Evolutionary conservation across 2,797 vertebrate genomes (phyloP), one percentile per base, ranked within the genome.

Genomic region (Picus viridis): DNA sequence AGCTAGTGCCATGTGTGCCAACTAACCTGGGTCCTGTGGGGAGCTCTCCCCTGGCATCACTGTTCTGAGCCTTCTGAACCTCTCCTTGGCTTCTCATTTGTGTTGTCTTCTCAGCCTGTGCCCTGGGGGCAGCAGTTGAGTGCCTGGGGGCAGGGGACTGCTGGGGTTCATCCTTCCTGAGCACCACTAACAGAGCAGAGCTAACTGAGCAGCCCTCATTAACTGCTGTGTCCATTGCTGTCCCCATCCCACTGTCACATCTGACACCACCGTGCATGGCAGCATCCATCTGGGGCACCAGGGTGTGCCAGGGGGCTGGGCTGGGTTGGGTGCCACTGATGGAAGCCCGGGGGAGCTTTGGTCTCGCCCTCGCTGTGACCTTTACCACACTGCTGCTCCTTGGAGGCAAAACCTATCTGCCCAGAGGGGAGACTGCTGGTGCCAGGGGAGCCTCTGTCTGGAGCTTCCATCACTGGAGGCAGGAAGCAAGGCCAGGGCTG

Each of bases 241-340:
- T 43, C 80, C 69, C 24, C 94, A 96, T 95, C 56, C 86, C 90
- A 94, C 90, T 92, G 83, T 96, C 93, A 90, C 85, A 74, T 91
- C 95, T 90, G 95, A 95, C 77, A 75, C 83, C 43, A 92, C 94
- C 93, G 84, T 96, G 97, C 97, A 98, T 97, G 97, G 57, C 86
- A 58, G 82, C 86, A 39, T 94, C 96, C 94, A 92, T 96, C 89
- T 36, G 92, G 84, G 81, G 73, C 64, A 11, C 63, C 91, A 82
- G 92, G 36, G 76, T 3, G 12, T 86, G 75, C 26, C 91, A 96
- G 94, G 89, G 43, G 71, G 49, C 89, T 77, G 93, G 58, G 84
- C 87, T 82, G 67, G 68, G 16, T 34, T 7, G 14, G 24, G 43
- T 91, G 65, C 49, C 92, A 91, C 93, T 93, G 93, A 74, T 94